These are phyloP conservation scores for Teleogryllus occipitalis DNA, from an alignment of 1,140 invertebrate species.

Conservation along the genomic window DNA sequence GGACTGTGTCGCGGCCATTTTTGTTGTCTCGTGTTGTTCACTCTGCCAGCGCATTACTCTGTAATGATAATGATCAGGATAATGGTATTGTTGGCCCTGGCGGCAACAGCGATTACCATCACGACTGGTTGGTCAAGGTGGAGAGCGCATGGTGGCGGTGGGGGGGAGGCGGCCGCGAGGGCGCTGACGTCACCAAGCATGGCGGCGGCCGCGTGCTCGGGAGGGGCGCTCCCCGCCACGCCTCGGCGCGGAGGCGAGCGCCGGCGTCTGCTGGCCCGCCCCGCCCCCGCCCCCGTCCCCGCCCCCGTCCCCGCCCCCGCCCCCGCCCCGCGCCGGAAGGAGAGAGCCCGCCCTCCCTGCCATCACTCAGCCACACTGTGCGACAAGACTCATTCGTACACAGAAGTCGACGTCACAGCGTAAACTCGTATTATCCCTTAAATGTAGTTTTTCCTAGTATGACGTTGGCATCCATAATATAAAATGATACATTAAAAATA, in stretches of 20 bases:
- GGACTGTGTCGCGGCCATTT: conserved; percentile 7
- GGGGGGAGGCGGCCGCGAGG: neutral
- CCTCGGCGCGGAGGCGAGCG: too few relatives aligned
- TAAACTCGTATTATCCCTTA: too few relatives aligned
- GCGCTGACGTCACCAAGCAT: neutral
- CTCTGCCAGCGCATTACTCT: conserved; percentile 8
- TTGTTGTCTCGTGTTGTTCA: neutral
- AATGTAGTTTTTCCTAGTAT: too few relatives aligned
- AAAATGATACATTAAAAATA: too few relatives aligned
- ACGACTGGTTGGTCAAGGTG: conserved; percentile 7
- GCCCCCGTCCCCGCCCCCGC: too few relatives aligned
- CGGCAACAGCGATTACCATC: conserved; percentile 8
- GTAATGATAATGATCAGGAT: conserved; percentile 13
- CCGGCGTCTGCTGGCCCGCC: neutral
- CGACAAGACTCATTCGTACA: too few relatives aligned
- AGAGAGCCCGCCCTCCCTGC: too few relatives aligned
- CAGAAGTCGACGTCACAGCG: too few relatives aligned
- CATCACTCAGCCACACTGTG: too few relatives aligned
- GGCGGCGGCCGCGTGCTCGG: neutral
- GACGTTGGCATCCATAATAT: too few relatives aligned
- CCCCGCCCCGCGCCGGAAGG: too few relatives aligned
- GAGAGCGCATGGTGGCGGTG: neutral
- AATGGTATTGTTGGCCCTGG: conserved; percentile 13
- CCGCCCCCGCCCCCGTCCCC: too few relatives aligned
- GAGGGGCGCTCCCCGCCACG: neutral